Base-by-base conservation (phyloP, 2,888 invertebrate genomes). In the Rhagonycha lutea region DNA sequence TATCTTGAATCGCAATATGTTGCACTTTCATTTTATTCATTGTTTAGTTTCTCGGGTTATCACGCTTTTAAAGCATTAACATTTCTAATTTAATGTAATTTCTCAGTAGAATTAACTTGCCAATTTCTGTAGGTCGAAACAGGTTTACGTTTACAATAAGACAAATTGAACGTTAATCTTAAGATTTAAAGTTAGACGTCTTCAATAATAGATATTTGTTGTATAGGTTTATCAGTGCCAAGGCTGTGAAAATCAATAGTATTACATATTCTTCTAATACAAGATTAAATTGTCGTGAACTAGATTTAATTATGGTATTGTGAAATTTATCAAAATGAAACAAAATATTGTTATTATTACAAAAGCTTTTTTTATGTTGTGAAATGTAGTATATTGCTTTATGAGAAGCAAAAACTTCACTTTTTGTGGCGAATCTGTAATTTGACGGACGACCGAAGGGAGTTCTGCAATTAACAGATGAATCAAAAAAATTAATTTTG, bases 51-150 rank as follows among this genome's bases (percentile, higher is more conserved):
- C 26, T 23, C 11, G 3, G 63, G 24, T 65, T 65, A 65, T 65
- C 26, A 26, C 63, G 63, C n/a, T 65, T 65, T 24, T 26, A 65
- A 26, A n/a, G 47, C 68, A 69, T 70, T 68, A 73, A 73, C 67
- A 73, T 70, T 76, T 76, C 76, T 74, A 74, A 74, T 76, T 76
- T 74, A 68, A 70, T 68, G 69, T 62, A 70, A 62, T 71, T 73
- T 68, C 71, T 73, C 67, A 24, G 68, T 62, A 60, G 73, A 73
- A 74, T 74, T 74, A 76, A 76, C 73, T 63, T 69, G 61, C 68
- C 71, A 76, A 72, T 74, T 76, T 76, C 70, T 68, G 72, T 69
- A 65, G 75, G 69, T 69, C 24, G 60, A 72, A 67, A 18, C 61
- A 68, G 75, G 63, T 72, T 75, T 75, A 75, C 60, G 68, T 72